Percentiles rank a stretch among this genome's conserved stretches.
Evolutionary conservation across 2,888 invertebrate genomes (phyloP).

Genomic region (Habroteleia sp.): DNA sequence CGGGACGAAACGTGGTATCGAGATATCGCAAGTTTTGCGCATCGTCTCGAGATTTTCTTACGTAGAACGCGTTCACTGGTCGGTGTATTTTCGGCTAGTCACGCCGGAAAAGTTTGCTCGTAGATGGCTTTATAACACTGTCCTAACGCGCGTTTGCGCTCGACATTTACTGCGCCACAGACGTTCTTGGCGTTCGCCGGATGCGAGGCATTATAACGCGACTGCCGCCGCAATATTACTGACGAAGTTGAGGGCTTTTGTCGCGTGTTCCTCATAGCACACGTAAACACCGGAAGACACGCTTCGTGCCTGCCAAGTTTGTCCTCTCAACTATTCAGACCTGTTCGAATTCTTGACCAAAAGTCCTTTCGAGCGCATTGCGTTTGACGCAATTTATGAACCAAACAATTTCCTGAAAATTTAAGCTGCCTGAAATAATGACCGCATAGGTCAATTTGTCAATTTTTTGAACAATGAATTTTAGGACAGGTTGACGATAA

Average conservation of each 20-base stretch:
- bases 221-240: constrained; percentile 73
- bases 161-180: constrained; percentile 16
- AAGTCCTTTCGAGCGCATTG: constrained; percentile 28
- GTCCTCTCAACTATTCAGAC: constrained; percentile 49
- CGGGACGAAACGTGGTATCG: constrained; percentile 1
- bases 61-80: constrained; percentile 8
- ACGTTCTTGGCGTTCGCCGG: constrained; percentile 55
- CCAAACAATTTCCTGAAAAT: constrained; percentile 20
- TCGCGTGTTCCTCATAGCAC: constrained; percentile 74
- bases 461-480: too few relatives aligned
- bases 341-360: constrained; percentile 28
- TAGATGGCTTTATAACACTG: constrained; percentile 41
- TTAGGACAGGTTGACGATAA: too few relatives aligned
- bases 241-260: constrained; percentile 70
- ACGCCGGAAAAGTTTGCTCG: constrained; percentile 32
- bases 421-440: constrained; percentile 17
- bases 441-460: too few relatives aligned
- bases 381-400: constrained; percentile 37
- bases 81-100: constrained; percentile 1
- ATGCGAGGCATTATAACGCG: constrained; percentile 72
- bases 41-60: constrained; percentile 1
- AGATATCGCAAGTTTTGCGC: constrained; percentile 4
- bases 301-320: constrained; percentile 72
- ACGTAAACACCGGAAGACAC: constrained; percentile 77
- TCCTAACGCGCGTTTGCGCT: constrained; percentile 17